phyloP scores from a whole-genome alignment of 2,888 invertebrate species.

The Dryocosmus kuriphilus region DNA sequence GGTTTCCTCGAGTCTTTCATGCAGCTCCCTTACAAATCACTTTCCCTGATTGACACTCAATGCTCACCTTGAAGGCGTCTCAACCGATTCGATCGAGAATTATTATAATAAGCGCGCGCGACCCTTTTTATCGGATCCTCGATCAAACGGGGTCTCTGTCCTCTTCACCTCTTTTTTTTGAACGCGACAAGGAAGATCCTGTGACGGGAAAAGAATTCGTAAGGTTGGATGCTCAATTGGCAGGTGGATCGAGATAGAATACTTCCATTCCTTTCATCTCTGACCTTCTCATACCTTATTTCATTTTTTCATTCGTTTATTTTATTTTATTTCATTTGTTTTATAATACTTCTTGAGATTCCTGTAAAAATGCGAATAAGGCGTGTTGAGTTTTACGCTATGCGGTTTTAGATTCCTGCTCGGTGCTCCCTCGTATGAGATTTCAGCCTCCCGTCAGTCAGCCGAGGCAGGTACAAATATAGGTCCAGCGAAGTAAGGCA shows the following conservation, averaged over 20 bases:
- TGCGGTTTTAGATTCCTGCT: constrained; percentile 23
- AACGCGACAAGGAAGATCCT: constrained; percentile 29
- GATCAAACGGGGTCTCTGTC: constrained; percentile 45
- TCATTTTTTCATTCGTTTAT: constrained; percentile 21
- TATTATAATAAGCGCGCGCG: constrained; percentile 63
- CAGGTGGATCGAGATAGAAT: constrained; percentile 50
- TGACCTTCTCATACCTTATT: constrained; percentile 4
- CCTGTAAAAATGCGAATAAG: constrained; percentile 45
- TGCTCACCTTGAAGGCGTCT: constrained; percentile 64
- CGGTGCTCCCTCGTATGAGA: background rate
- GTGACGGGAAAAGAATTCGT: constrained; percentile 47
- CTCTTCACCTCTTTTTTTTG: constrained; percentile 35
- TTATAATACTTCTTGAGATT: constrained; percentile 33
- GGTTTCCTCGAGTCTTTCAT: constrained; percentile 51
- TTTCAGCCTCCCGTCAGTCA: constrained; percentile 21
- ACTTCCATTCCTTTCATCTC: constrained; percentile 24
- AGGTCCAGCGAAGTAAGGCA: constrained; percentile 46
- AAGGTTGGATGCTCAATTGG: constrained; percentile 48
- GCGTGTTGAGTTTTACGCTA: constrained; percentile 1
- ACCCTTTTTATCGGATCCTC: constrained; percentile 51
- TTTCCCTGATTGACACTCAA: constrained; percentile 77
- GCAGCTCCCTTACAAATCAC: constrained; percentile 72
- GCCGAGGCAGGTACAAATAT: constrained; percentile 52
- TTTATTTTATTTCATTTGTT: constrained; percentile 29
- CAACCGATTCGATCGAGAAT: constrained; percentile 66